Evolutionary conservation across 2,113 vertebrate species (phyloP).

Genomic region (Amblyopsis rosae): DNA sequence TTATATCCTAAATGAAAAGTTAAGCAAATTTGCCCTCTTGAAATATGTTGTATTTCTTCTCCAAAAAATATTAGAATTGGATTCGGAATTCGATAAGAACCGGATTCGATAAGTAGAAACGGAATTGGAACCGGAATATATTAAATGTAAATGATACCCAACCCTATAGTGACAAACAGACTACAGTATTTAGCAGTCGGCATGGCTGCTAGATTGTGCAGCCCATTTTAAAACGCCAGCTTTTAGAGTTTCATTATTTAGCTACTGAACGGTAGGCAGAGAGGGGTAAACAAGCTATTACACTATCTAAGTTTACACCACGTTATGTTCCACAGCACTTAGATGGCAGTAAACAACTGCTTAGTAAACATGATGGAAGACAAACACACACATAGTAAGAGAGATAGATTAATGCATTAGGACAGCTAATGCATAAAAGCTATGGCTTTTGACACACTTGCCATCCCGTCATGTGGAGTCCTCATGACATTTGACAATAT

Average conservation of each 20-base stretch:
- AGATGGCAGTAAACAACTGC: constrained; percentile 29
- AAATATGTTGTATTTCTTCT: no score
- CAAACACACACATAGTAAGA: background rate
- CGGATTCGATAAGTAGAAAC: no score
- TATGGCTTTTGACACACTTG: background rate
- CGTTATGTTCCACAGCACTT: constrained; percentile 52
- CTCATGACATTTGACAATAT: constrained; percentile 9
- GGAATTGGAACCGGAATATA: no score
- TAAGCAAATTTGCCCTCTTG: no score
- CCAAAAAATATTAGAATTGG: no score
- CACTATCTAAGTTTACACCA: constrained; percentile 63
- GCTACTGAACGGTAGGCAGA: constrained; percentile 45
- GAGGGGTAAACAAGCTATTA: constrained; percentile 64
- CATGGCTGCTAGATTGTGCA: constrained; percentile 42
- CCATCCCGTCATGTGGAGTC: constrained; percentile 3
- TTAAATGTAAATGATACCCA: no score
- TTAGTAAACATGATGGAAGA: constrained; percentile 23
- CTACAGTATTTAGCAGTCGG: constrained; percentile 38
- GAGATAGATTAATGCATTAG: background rate
- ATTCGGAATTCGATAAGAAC: no score
- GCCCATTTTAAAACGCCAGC: constrained; percentile 59
- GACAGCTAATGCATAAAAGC: background rate
- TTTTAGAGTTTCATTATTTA: constrained; percentile 63
- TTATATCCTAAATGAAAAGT: no score
- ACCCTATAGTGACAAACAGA: no score